Evolutionary conservation across 2,113 vertebrate species (phyloP), one percentile per base, ranked within the genome.

Genomic region (Ancistrus triradiatus): DNA sequence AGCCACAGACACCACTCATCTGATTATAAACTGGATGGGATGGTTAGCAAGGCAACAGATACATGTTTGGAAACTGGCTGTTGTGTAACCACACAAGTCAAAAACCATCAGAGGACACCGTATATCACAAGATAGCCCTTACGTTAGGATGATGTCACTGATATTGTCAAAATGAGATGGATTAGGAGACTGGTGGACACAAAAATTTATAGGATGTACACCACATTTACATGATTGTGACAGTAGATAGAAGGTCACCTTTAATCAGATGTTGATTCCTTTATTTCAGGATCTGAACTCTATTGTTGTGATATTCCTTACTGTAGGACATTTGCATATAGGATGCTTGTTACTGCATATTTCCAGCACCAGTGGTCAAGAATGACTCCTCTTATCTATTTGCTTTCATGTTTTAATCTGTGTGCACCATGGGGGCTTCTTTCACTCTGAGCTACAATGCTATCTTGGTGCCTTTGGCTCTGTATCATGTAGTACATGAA

Each of bases 81-180:
- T 35, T 27, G 55, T 28, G 43, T 18, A 55, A 64, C 48, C 46
- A 35, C 22, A 68, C 53, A 68, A 66, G 63, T 49, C 4, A 42
- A 7, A 46, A 24, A 64, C 52, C 56, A 28, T 42, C 62, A 57
- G 51, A 62, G 37, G 67, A 56, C 69, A 35, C 51, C 47, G 21
- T 51, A 57, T 65, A 71, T 71, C 55, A 55, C 22, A 65, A 43
- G 55, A 60, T n/a, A 42, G 55, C 33, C 59, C 47, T 58, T 19
- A n/a, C n/a, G 63, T 59, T 71, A 68, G 46, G 64, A 37, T 37
- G 59, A 56, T 27, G 47, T 43, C 49, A 71, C 35, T 46, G 63
- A 64, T 70, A 50, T 22, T 68, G 55, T 67, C 65, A 48, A 40
- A 75, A 64, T 52, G 51, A 51, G 50, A 55, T 43, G n/a, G 7